Evolutionary conservation across 2,797 vertebrate species (phyloP), one percentile per base, ranked within the genome.

Genomic region (Smutsia temminckii): DNA sequence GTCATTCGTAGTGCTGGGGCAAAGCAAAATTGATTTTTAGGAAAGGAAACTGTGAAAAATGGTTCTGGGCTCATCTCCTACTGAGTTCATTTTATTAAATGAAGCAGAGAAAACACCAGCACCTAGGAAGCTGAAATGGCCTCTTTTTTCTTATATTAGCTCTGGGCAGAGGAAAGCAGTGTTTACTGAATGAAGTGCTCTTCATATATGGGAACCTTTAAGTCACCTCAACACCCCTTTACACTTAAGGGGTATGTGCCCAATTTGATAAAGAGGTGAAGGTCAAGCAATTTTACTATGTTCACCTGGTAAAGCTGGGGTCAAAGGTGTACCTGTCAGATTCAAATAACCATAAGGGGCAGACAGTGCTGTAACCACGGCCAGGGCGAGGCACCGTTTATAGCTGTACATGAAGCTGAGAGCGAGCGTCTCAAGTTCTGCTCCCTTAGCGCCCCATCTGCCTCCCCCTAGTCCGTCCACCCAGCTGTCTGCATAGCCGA

Each of bases 21-120:
- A 88, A 95, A 71, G 85, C 32, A 72, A 95, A 87, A 96, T 53
- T 86, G 93, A 96, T 95, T 94, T 46, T 96, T 37, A 89, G 63
- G 88, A 85, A 85, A 69, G 51, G 46, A 79, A 85, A 88, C 90
- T 83, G 64, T 86, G 37, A 93, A 72, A 95, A 91, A 71, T 37
- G 78, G 51, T 92, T 63, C 69, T 93, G 64, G 85, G 63, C 55
- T 78, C 77, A 23, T 92, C 64, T 64, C 90, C 88, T 46, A 71
- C 89, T 77, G 86, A 72, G 83, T 84, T 86, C 83, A 78, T 94
- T 91, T 95, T 69, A 89, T 95, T 89, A 89, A 90, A 85, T 0
- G 40, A 95, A 94, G 77, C 86, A 55, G 53, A 89, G 49, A 63
- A 93, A 81, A 84, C 16, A 57, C n/a, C 9, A 12, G 57, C 61